These are phyloP conservation scores for fruit fly (Drosophila melanogaster) DNA, from an alignment of 1,140 invertebrate species.

Conservation along the genomic window Release_6_plus_ISO1_MT NT_033777.3:4885001-4885500, in stretches of 20 bases:
- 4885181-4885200: constrained; percentile 77
- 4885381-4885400: constrained; percentile 78
- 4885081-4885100: constrained; percentile 81
- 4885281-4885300: constrained; percentile 58
- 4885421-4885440: constrained; percentile 34
- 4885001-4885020: constrained; percentile 28
- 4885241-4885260: constrained; percentile 11
- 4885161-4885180: constrained; percentile 46
- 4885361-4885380: constrained; percentile 17
- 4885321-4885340: constrained; percentile 13
- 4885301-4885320: constrained; percentile 34
- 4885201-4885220: constrained; percentile 10
- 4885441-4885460: constrained; percentile 18
- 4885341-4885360: neutral
- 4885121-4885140: constrained; percentile 75
- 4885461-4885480: neutral
- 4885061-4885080: constrained; percentile 7
- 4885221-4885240: constrained; percentile 27
- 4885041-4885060: constrained; percentile 47
- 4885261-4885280: constrained; percentile 68
- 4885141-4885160: constrained; percentile 78
- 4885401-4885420: constrained; percentile 74
- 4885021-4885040: constrained; percentile 32
- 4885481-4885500: neutral
- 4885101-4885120: constrained; percentile 83